Evolutionary conservation across 1,140 invertebrate species (phyloP).

Genomic region (Drusus annulatus): DNA sequence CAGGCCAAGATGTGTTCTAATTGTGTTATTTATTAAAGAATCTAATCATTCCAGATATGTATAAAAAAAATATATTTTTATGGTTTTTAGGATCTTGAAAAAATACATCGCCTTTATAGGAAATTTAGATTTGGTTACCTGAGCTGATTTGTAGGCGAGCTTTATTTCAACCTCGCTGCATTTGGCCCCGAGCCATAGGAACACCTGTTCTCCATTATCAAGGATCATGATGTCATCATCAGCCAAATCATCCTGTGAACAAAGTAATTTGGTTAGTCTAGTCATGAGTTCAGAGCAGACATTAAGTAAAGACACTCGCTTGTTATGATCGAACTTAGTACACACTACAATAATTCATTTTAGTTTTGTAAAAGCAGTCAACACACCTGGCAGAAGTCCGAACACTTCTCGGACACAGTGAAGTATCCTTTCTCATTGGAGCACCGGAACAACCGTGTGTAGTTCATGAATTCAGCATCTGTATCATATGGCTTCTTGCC

Average conservation of each 20-base stretch:
- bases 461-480: conserved; percentile 94
- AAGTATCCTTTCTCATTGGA: conserved; percentile 99
- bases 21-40: no score
- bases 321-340: no score
- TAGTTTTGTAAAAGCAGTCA: not conserved
- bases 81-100: no score
- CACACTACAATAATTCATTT: no score
- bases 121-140: conserved; percentile 78
- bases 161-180: conserved; percentile 99
- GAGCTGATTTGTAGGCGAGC: conserved; percentile 97
- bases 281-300: no score
- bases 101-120: no score
- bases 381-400: conserved; percentile 97
- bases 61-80: no score
- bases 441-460: conserved; percentile 96
- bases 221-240: conserved; percentile 99
- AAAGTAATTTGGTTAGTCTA: not conserved
- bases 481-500: conserved; percentile 94
- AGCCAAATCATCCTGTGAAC: conserved; percentile 92
- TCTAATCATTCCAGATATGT: no score
- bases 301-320: no score
- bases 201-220: conserved; percentile 98
- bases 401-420: conserved; percentile 98
- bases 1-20: no score
- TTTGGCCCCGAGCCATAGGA: conserved; percentile 96